Conservation (phyloP, 1,140 invertebrate genomes). For the Oryctes rhinoceros region DNA sequence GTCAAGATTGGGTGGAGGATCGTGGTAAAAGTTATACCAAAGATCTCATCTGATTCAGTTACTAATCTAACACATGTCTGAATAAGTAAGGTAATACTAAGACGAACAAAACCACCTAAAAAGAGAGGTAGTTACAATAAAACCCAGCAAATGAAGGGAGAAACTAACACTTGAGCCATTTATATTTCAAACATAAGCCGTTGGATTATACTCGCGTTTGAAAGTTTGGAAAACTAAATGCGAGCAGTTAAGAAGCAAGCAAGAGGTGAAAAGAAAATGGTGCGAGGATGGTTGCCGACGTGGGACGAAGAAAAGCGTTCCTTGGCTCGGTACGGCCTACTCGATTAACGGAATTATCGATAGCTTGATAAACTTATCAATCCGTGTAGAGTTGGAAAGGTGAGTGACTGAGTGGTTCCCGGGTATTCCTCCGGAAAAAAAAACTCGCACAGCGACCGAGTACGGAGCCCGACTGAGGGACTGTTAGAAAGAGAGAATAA, state of each 20-base stretch:
- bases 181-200: slow-evolving; percentile 39
- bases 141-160: neutral
- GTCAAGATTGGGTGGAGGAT: no score
- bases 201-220: slow-evolving; percentile 30
- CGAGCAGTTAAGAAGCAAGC: neutral
- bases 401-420: neutral
- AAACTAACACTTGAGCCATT: slow-evolving; percentile 21
- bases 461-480: neutral
- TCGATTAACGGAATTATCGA: slow-evolving; percentile 47
- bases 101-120: neutral
- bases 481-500: neutral
- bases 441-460: neutral
- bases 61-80: slow-evolving; percentile 3
- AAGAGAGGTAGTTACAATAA: neutral
- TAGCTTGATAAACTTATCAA: slow-evolving; percentile 47
- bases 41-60: neutral
- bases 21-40: neutral
- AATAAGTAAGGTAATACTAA: neutral
- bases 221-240: slow-evolving; percentile 37
- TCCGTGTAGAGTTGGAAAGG: slow-evolving; percentile 22
- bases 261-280: slow-evolving; percentile 1
- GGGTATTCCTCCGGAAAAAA: slow-evolving; percentile 41
- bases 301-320: neutral
- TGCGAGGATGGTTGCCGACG: neutral
- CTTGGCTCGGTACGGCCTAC: slow-evolving; percentile 16